Conservation (phyloP, 2,113 vertebrate genomes). For the Chrysochloris asiatica region DNA sequence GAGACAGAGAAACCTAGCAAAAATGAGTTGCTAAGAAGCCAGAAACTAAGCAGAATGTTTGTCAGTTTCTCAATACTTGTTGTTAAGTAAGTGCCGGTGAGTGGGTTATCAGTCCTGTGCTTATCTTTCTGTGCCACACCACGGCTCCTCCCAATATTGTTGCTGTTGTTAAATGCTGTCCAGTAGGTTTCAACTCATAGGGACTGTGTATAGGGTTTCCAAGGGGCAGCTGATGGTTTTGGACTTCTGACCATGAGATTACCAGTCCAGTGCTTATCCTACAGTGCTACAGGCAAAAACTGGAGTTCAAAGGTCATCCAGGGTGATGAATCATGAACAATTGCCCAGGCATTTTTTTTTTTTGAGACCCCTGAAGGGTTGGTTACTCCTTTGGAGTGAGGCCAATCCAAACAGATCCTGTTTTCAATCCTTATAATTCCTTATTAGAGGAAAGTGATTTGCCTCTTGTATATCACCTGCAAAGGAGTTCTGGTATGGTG, state of each 20-base stretch:
- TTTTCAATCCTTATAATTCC: conserved; percentile 6
- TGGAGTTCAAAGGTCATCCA: neutral
- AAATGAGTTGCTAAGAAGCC: neutral
- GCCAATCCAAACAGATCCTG: neutral
- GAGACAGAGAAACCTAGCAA: neutral
- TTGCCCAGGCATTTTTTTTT: neutral
- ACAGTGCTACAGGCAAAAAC: neutral
- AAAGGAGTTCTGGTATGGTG: no score
- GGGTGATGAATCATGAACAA: neutral
- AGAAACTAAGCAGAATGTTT: neutral
- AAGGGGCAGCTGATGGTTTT: no score
- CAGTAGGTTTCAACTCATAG: no score
- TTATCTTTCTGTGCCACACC: no score
- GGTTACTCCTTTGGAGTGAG: no score
- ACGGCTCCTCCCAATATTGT: no score
- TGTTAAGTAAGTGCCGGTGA: no score
- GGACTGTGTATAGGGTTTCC: no score
- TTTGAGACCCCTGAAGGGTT: neutral
- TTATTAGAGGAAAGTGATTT: neutral
- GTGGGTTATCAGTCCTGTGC: no score
- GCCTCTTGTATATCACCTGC: neutral
- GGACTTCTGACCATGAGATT: neutral
- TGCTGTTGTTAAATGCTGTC: no score
- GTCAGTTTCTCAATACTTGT: neutral
- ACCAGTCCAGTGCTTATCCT: neutral